These are phyloP conservation scores for Myiagra hebetior DNA, from an alignment of 2,113 vertebrate species.

Conservation along the genomic window DNA sequence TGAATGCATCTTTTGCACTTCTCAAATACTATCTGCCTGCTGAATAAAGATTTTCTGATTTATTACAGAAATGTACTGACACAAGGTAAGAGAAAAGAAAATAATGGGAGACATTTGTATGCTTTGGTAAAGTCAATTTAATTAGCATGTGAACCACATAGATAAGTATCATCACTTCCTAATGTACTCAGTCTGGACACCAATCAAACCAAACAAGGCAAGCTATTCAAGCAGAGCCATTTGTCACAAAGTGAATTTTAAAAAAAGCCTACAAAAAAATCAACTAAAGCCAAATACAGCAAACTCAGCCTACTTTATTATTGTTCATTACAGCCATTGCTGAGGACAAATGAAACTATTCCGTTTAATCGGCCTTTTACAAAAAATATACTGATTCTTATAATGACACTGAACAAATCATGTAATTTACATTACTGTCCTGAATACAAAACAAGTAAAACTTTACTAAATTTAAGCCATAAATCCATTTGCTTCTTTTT, in stretches of 20 bases:
- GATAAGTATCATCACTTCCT: constrained; percentile 34
- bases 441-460: not conserved
- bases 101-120: constrained; percentile 36
- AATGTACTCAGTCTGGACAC: not conserved
- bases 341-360: not conserved
- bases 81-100: constrained; percentile 39
- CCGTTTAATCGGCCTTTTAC: not conserved
- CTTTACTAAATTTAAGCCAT: not conserved
- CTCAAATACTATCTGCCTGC: not conserved
- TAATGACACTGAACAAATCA: not conserved
- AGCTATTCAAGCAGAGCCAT: constrained; percentile 5
- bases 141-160: constrained; percentile 16
- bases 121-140: constrained; percentile 11
- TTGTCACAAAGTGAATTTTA: not conserved
- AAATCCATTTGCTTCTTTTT: not conserved
- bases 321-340: not conserved
- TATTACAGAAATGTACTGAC: not conserved
- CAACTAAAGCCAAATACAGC: not conserved
- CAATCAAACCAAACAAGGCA: constrained; percentile 47
- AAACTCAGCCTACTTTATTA: not conserved
- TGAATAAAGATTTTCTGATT: constrained; percentile 49
- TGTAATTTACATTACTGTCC: not conserved
- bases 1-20: not conserved
- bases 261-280: not conserved
- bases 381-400: not conserved